Conservation (phyloP, 23 tunicate genomes). For the Phallusia fumigata region DNA sequence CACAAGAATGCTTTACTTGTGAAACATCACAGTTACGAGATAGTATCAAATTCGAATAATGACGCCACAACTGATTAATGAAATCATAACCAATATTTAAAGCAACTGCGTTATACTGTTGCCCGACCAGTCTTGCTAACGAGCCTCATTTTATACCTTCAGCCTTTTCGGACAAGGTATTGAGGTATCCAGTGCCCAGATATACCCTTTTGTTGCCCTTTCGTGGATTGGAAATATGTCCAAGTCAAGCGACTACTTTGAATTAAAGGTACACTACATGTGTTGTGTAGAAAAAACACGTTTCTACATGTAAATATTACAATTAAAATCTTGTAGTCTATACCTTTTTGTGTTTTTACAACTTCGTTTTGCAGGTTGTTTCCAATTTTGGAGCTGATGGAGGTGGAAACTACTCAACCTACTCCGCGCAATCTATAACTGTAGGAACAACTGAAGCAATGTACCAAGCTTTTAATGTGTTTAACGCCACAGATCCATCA, state of each 20-base stretch:
- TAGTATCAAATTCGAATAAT: too few species aligned
- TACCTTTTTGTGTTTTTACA: neutral
- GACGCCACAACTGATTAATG: too few species aligned
- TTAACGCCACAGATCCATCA: conserved; percentile 36
- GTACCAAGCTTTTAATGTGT: conserved; percentile 33
- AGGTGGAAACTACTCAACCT: conserved; percentile 12
- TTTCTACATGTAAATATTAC: neutral
- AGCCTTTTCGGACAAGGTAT: conserved; percentile 45
- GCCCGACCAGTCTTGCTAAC: too few species aligned
- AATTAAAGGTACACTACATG: neutral
- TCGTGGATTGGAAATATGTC: conserved; percentile 38
- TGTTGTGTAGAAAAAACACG: neutral
- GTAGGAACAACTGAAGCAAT: conserved; percentile 9
- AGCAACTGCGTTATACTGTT: too few species aligned
- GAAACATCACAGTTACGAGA: too few species aligned
- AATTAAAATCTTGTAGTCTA: too few species aligned
- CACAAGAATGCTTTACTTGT: too few species aligned
- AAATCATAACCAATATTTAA: too few species aligned
- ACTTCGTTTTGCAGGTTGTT: conserved; percentile 5
- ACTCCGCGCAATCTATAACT: neutral
- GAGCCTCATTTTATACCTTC: too few species aligned
- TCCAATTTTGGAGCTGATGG: conserved; percentile 59
- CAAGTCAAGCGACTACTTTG: neutral
- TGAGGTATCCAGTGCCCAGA: conserved; percentile 30
- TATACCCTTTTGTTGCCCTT: conserved; percentile 39